A percentile compares a stretch with the other conserved stretches of the same genome.
phyloP scores from a whole-genome alignment of 2,888 invertebrate genomes.

The Oscheius sp. region DNA sequence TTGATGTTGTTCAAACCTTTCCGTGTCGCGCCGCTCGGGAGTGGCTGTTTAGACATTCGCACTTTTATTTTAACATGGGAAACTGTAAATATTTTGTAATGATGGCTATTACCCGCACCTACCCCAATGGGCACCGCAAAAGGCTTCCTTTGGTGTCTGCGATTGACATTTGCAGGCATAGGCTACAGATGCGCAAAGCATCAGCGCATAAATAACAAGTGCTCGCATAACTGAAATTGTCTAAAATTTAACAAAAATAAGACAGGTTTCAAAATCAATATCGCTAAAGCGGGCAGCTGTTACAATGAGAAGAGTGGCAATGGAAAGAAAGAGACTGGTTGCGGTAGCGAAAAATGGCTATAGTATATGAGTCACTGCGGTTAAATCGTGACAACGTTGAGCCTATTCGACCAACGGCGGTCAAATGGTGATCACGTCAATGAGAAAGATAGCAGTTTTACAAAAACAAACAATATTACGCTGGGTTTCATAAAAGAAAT shows the following conservation, averaged over 20 bases:
- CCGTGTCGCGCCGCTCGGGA: conserved; percentile 54
- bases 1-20: conserved; percentile 64
- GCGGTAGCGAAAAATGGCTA: background rate
- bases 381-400: conserved; percentile 15
- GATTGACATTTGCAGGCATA: conserved; percentile 61
- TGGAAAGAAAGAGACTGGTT: conserved; percentile 33
- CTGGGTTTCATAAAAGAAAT: too few relatives aligned
- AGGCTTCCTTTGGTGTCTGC: conserved; percentile 58
- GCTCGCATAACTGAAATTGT: conserved; percentile 5
- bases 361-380: conserved; percentile 7
- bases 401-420: conserved; percentile 21
- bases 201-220: background rate
- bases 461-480: too few relatives aligned
- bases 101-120: conserved; percentile 2
- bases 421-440: too few relatives aligned
- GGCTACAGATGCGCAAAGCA: conserved; percentile 12
- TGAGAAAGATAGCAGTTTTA: too few relatives aligned
- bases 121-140: conserved; percentile 68
- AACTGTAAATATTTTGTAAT: conserved; percentile 43
- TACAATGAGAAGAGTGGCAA: conserved; percentile 32
- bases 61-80: conserved; percentile 65
- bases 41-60: conserved; percentile 59
- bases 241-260: conserved; percentile 27
- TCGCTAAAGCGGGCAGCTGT: conserved; percentile 32
- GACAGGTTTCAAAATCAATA: conserved; percentile 9